A percentile compares a stretch with the other conserved stretches of the same genome.
phyloP scores from a whole-genome alignment of 2,888 invertebrate genomes.

The Cordilura impudica region DNA sequence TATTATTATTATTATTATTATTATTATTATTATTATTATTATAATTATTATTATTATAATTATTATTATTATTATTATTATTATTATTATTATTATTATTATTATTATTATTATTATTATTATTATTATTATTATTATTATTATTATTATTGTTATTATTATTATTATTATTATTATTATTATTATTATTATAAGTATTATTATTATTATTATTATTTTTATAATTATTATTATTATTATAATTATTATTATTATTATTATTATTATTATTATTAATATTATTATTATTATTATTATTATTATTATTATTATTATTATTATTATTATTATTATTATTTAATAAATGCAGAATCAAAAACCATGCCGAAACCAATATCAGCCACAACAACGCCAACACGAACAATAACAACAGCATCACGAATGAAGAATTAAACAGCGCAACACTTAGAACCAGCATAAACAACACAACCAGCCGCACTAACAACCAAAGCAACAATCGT shows the following conservation, averaged over 20 bases:
- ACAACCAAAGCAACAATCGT: too few species aligned
- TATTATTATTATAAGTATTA: conserved; percentile 6
- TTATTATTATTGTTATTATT: conserved; percentile 17
- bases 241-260: conserved; percentile 9
- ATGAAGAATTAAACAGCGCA: too few species aligned
- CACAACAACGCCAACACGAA: too few species aligned
- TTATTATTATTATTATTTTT: neutral
- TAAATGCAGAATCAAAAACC: too few species aligned
- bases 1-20: conserved; percentile 19
- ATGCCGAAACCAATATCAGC: too few species aligned
- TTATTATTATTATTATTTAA: conserved; percentile 2
- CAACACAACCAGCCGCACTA: too few species aligned
- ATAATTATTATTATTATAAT: conserved; percentile 8
- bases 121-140: conserved; percentile 14
- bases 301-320: conserved; percentile 5
- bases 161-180: conserved; percentile 12
- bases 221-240: conserved; percentile 5
- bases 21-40: conserved; percentile 16
- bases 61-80: conserved; percentile 15
- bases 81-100: conserved; percentile 16
- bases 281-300: conserved; percentile 7
- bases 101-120: conserved; percentile 11
- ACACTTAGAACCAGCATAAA: too few species aligned
- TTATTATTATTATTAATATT: conserved; percentile 6
- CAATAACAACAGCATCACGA: too few species aligned